Conservation (phyloP, 2,113 vertebrate species). For the Capra hircus region DNA sequence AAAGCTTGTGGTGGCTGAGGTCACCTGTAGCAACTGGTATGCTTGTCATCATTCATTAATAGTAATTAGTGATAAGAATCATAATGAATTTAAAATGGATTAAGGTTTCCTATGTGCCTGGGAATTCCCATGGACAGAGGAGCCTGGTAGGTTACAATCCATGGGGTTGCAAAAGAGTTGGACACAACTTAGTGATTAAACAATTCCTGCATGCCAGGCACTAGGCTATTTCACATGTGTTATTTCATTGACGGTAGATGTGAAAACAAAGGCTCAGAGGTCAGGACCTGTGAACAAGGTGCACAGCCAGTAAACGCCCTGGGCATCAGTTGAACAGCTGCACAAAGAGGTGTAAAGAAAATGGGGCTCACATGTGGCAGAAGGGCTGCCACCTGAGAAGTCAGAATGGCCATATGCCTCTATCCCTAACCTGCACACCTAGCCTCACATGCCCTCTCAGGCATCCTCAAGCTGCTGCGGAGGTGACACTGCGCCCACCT, state of each 20-base stretch:
- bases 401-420: background rate
- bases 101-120: background rate
- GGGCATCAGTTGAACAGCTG: background rate
- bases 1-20: background rate
- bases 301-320: accelerated
- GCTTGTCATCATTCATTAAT: background rate
- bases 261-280: background rate
- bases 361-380: background rate
- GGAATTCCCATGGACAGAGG: background rate
- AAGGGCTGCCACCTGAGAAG: background rate
- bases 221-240: background rate
- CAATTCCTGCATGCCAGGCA: background rate
- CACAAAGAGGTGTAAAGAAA: background rate
- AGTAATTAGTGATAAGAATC: background rate
- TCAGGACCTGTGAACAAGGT: background rate
- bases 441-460: background rate
- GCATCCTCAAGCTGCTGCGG: background rate
- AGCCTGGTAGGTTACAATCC: background rate
- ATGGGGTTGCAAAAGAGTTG: background rate
- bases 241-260: background rate
- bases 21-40: accelerated
- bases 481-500: background rate
- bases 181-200: background rate
- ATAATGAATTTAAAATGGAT: background rate
- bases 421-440: background rate